These are phyloP conservation scores for Proterorhinus semilunaris DNA, from an alignment of 2,113 vertebrate genomes.

Conservation along the genomic window DNA sequence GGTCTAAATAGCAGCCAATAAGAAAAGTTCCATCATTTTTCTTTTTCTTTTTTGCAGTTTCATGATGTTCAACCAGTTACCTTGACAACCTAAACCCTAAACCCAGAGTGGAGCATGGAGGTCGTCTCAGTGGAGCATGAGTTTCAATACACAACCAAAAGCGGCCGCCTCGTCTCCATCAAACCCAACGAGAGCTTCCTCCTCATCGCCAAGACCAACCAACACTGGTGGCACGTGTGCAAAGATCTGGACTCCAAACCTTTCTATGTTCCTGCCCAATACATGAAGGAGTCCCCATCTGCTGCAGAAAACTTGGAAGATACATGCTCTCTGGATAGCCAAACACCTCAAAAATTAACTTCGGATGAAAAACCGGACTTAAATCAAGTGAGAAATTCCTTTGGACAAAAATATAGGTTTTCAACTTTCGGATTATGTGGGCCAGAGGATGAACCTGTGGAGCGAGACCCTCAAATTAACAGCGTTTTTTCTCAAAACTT, in stretches of 20 bases:
- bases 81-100: neutral
- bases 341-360: neutral
- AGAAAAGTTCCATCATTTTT: constrained; percentile 7
- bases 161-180: constrained; percentile 83
- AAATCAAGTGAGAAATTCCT: neutral
- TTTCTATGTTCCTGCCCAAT: constrained; percentile 88
- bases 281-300: constrained; percentile 79
- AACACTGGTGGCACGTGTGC: constrained; percentile 92
- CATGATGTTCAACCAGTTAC: constrained; percentile 5
- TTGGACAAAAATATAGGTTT: constrained; percentile 28
- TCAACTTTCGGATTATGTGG: constrained; percentile 59
- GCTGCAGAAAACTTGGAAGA: constrained; percentile 3
- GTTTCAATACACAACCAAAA: constrained; percentile 83
- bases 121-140: constrained; percentile 84
- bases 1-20: neutral
- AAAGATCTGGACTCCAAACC: constrained; percentile 75
- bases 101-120: constrained; percentile 62
- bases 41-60: constrained; percentile 51
- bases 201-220: constrained; percentile 83
- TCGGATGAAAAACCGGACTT: neutral
- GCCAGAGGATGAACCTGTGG: constrained; percentile 16
- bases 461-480: neutral
- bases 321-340: constrained; percentile 1
- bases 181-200: constrained; percentile 86
- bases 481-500: neutral